Percentiles rank a stretch among this genome's conserved stretches.
phyloP scores from a whole-genome alignment of 2,797 vertebrate species.

The Bufotes viridis region DNA sequence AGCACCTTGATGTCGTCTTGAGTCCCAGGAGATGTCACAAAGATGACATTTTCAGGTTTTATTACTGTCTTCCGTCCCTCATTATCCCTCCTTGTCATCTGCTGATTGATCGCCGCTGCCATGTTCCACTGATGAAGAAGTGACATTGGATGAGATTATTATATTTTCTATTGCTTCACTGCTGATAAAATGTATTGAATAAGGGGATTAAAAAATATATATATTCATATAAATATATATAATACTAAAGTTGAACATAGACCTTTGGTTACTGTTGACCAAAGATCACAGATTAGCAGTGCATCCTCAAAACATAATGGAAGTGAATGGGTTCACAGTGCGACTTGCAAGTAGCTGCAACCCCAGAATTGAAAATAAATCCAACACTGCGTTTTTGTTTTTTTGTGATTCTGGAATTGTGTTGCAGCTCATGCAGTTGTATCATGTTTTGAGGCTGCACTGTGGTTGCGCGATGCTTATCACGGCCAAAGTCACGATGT shows the following conservation, averaged over 20 bases:
- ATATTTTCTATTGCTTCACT: not conserved
- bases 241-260: not conserved
- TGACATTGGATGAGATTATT: constrained; percentile 24
- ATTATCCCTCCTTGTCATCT: constrained; percentile 12
- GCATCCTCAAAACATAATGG: no score
- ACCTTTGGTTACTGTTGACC: no score
- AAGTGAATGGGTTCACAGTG: no score
- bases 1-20: not conserved
- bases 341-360: no score
- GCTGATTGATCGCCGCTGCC: constrained; percentile 31
- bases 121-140: constrained; percentile 20
- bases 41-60: constrained; percentile 30
- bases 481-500: no score
- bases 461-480: no score
- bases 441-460: no score
- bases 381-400: no score
- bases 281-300: no score
- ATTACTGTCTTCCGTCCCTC: constrained; percentile 15
- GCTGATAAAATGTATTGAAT: not conserved
- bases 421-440: no score
- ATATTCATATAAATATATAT: not conserved
- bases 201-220: not conserved
- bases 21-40: not conserved
- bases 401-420: no score
- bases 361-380: no score